Base-by-base conservation (phyloP, 2,888 invertebrate genomes). In the Metopia argyrocephala region DNA sequence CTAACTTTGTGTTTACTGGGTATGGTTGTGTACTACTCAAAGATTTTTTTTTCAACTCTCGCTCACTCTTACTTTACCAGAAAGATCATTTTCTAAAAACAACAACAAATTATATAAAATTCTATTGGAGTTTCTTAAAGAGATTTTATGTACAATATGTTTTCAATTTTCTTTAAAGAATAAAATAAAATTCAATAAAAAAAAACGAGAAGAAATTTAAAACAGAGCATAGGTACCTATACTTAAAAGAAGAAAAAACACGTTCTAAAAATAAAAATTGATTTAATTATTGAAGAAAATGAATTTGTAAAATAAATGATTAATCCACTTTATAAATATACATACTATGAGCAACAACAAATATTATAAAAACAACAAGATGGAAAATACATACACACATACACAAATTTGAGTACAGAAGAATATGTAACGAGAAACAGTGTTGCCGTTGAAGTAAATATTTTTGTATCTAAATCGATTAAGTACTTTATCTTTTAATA, bases 221-320 rank as follows among this genome's bases (percentile, higher is more conserved):
- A 38, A 15, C 9, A 38, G 38, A 9, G 12, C 15, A 38, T 15
- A 38, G 12, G 15, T 38, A 38, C 38, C 12, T 12, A 38, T 2
- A 38, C 38, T 12, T 15, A 38, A 38, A 38, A 15, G 31, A 78
- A 71, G 46, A 62, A 48, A 66, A 65, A 74, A 81, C 21, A 20
- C 25, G 28, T 52, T 81, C 81, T 81, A 81, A 81, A 81, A 81
- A 81, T 81, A 81, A 62, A 68, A 81, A 78, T 81, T 81, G 78
- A 81, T 81, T 81, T 75, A 74, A 81, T 38, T 81, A 78, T 81
- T 66, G 74, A 74, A 78, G 54, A 69, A 74, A 70, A 68, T 31
- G 1, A 74, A 69, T 76, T 74, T 69, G 70, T 74, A 79, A 79
- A 78, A 78, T 73, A 79, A 73, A 68, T 78, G 78, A 78, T 78